These are phyloP conservation scores for Carassius auratus DNA, from an alignment of 2,113 vertebrate genomes.

Conservation along the genomic window DNA sequence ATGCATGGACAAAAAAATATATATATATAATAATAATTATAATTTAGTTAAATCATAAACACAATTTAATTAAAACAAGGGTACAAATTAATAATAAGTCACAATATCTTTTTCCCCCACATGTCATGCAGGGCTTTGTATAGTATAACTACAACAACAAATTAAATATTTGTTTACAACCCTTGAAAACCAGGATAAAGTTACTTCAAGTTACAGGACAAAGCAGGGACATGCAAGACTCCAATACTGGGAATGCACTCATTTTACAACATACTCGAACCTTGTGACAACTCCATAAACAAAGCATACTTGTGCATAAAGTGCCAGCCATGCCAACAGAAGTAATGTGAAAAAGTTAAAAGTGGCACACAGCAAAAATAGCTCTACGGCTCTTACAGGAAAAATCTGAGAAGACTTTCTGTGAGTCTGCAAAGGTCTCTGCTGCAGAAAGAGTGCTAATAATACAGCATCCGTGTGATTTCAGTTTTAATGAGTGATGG, in stretches of 20 bases:
- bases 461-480: not conserved
- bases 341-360: not conserved
- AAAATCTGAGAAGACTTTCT: slow-evolving; percentile 7
- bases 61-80: too few species aligned
- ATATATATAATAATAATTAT: too few species aligned
- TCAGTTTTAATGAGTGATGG: too few species aligned
- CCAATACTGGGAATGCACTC: not conserved
- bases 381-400: not conserved
- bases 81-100: too few species aligned
- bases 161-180: too few species aligned
- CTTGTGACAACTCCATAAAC: not conserved
- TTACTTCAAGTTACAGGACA: not conserved
- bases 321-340: not conserved
- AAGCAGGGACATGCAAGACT: not conserved
- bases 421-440: not conserved
- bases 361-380: not conserved
- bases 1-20: too few species aligned
- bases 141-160: too few species aligned
- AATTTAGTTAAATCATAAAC: too few species aligned
- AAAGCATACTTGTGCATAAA: not conserved
- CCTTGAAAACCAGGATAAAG: too few species aligned
- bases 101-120: too few species aligned
- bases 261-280: not conserved
- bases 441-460: not conserved
- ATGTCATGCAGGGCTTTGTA: too few species aligned